phyloP scores from a whole-genome alignment of 2,888 invertebrate genomes.

The Diarsia rubi region DNA sequence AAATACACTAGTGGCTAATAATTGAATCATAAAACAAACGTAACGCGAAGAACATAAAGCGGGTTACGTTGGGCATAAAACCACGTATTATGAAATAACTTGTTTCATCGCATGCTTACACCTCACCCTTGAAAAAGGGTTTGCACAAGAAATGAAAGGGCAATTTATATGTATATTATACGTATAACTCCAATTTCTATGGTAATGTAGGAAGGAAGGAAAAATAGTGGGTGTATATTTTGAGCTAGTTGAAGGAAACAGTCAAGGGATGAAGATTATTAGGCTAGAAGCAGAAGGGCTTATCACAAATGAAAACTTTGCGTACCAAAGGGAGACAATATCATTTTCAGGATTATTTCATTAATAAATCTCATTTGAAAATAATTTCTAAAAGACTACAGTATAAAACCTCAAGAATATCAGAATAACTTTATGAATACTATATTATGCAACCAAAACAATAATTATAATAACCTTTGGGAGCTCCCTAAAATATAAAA shows the following conservation, averaged over 20 bases:
- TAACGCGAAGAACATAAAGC: slow-evolving; percentile 50
- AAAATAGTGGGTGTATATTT: slow-evolving; percentile 51
- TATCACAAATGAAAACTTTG: background rate
- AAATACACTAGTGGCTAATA: slow-evolving; percentile 55
- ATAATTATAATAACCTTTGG: slow-evolving; percentile 26
- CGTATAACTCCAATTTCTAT: slow-evolving; percentile 59
- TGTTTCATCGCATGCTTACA: slow-evolving; percentile 52
- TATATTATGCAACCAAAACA: slow-evolving; percentile 1
- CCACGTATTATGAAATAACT: slow-evolving; percentile 64
- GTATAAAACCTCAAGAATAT: background rate
- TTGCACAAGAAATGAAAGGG: slow-evolving; percentile 54
- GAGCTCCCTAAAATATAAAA: slow-evolving; percentile 25
- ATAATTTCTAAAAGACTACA: background rate
- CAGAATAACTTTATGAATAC: background rate
- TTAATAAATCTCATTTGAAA: background rate
- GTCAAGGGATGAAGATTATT: background rate
- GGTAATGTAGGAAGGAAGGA: slow-evolving; percentile 42
- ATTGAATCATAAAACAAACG: slow-evolving; percentile 61
- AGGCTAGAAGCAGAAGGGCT: background rate
- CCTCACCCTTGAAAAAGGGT: slow-evolving; percentile 37
- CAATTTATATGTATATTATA: slow-evolving; percentile 60
- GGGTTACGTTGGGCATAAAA: slow-evolving; percentile 53
- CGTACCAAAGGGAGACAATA: background rate
- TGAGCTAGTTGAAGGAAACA: slow-evolving; percentile 31
- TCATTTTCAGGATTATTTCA: background rate